Evolutionary conservation across 1,140 invertebrate species (phyloP).

Genomic region (Cydia splendana): DNA sequence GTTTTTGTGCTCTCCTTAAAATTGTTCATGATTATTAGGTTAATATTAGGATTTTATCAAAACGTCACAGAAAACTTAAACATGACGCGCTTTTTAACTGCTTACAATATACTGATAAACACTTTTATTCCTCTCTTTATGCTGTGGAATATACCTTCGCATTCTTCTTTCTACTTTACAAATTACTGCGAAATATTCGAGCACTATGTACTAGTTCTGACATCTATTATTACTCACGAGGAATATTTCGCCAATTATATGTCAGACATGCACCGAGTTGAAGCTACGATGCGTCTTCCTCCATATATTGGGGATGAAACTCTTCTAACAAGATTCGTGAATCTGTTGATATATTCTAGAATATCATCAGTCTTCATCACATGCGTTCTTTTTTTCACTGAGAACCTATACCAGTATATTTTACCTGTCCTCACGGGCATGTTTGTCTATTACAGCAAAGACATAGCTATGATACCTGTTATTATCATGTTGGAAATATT

Average conservation of each 20-base stretch:
- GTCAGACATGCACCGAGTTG: not conserved
- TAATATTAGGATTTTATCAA: not conserved
- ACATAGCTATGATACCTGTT: not conserved
- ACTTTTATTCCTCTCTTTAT: not conserved
- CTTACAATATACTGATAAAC: not conserved
- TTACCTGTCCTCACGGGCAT: not conserved
- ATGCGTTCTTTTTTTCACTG: not conserved
- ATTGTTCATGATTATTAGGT: not conserved
- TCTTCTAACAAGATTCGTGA: not conserved
- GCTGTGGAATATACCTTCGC: not conserved
- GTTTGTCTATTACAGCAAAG: constrained; percentile 1
- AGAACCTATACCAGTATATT: not conserved
- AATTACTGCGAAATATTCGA: not conserved
- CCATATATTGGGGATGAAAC: not conserved
- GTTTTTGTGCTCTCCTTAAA: not conserved
- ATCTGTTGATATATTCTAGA: not conserved
- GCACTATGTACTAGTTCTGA: not conserved
- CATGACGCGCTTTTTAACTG: not conserved
- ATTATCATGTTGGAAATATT: constrained; percentile 1
- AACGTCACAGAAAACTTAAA: not conserved
- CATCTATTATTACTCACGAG: not conserved
- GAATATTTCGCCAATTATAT: not conserved
- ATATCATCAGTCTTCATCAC: not conserved
- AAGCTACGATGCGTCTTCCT: not conserved
- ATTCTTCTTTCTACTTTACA: not conserved